Evolutionary conservation across 2,888 invertebrate species (phyloP), one percentile per base, ranked within the genome.

Genomic region (Dasypogon diadema): DNA sequence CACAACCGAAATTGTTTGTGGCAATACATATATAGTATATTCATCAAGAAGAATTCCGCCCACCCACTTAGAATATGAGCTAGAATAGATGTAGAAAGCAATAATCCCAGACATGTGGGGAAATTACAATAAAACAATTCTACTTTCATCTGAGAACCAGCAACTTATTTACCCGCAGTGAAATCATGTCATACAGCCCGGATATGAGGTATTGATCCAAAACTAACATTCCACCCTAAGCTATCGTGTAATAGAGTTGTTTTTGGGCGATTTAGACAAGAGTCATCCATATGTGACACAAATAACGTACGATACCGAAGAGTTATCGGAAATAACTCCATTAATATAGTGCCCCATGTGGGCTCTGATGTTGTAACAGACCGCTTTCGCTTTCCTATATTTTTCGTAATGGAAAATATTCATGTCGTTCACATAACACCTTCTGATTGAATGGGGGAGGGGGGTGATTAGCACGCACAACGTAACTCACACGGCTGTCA

Each of bases 131-230:
- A n/a, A n/a, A n/a, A n/a, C n/a, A n/a, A n/a, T n/a, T n/a, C n/a
- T n/a, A n/a, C n/a, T n/a, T n/a, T n/a, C 30, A 30, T 30, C 30
- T 30, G 30, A 30, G 8, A 30, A 30, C n/a, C n/a, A n/a, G n/a
- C n/a, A n/a, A 8, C 30, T 30, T 30, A 8, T 30, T 60, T 37
- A 60, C 37, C 34, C 37, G 60, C 60, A 37, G 37, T 18, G n/a
- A 37, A 34, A 37, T 34, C 34, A 42, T 42, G 60, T 60, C 60
- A 60, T 37, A 18, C 37, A 8, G 37, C 34, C 26, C 18, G 37
- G 60, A 60, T 37, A 37, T 60, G 37, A 30, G 18, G 21, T 60
- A 60, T 60, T 60, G 60, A 60, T 60, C 34, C 37, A 34, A 60
- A 60, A 60, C 14, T 34, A 22, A 12, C n/a, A 14, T 18, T 34